A percentile compares a stretch with the other conserved stretches of the same genome.
phyloP scores from a whole-genome alignment of 2,888 invertebrate species.

The Leucoptera coffeella region DNA sequence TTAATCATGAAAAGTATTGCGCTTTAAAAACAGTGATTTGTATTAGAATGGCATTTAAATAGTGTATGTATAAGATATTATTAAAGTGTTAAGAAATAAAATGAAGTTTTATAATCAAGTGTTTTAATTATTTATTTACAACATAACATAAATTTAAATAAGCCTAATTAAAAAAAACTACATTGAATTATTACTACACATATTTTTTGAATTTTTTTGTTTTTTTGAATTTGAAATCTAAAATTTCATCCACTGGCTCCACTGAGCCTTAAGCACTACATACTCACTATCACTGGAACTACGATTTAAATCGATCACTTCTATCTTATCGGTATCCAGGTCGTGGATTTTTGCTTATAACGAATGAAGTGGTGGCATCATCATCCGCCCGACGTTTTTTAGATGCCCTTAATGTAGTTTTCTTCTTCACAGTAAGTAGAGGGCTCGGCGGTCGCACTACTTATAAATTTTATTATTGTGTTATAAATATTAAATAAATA shows the following conservation, averaged over 20 bases:
- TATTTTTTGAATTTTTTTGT: neutral
- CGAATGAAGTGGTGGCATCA: neutral
- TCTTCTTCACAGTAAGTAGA: too few relatives aligned
- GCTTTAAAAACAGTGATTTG: slow-evolving; percentile 1
- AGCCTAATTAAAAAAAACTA: neutral
- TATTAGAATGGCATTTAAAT: slow-evolving; percentile 1
- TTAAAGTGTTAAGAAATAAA: neutral
- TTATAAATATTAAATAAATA: too few relatives aligned
- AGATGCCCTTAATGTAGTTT: too few relatives aligned
- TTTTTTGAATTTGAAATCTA: neutral
- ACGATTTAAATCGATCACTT: neutral
- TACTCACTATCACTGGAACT: neutral
- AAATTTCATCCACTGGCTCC: neutral
- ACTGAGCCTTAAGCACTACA: neutral
- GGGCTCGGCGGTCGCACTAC: too few relatives aligned
- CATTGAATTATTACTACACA: neutral
- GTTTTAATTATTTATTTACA: neutral
- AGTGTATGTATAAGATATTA: neutral
- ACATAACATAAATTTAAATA: neutral
- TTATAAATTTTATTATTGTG: too few relatives aligned
- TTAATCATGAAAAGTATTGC: slow-evolving; percentile 1
- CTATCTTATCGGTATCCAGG: neutral
- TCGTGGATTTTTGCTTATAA: neutral
- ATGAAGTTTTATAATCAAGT: neutral
- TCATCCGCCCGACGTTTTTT: neutral